Evolutionary conservation across 2,113 vertebrate genomes (phyloP).

Genomic region (Protobothrops mucrosquamatus): DNA sequence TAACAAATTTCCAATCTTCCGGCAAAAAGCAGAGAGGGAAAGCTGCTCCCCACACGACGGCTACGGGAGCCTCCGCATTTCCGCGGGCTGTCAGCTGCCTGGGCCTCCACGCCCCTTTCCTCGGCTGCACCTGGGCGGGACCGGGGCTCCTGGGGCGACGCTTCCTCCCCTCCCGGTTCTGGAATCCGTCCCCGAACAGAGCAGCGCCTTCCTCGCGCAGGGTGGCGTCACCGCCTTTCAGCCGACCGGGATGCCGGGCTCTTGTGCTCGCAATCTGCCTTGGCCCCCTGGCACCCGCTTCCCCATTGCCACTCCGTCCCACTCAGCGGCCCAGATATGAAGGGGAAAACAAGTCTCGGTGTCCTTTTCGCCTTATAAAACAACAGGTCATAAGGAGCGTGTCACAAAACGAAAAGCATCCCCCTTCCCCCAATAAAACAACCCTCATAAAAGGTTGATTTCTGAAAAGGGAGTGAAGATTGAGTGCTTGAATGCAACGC

Average conservation of each 20-base stretch:
- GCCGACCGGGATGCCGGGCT: background rate
- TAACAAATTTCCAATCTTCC: background rate
- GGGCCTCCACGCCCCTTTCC: background rate
- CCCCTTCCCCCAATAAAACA: background rate
- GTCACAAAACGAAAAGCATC: background rate
- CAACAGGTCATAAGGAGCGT: background rate
- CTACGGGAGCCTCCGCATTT: background rate
- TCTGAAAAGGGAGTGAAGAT: background rate
- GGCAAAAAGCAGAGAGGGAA: background rate
- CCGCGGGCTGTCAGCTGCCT: background rate
- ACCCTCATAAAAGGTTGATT: background rate
- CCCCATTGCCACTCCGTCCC: background rate
- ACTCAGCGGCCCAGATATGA: background rate
- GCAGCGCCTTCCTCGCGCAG: background rate
- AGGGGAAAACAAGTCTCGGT: background rate
- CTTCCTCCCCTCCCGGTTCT: background rate
- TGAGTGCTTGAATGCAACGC: background rate
- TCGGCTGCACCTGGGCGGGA: slow-evolving; percentile 11
- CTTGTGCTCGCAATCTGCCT: background rate
- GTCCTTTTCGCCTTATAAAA: background rate
- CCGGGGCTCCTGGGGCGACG: background rate
- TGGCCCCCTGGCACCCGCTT: background rate
- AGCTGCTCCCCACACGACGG: background rate
- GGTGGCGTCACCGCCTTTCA: too few relatives aligned
- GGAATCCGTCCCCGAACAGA: background rate